Evolutionary conservation across 2,888 invertebrate species (phyloP), one percentile per base, ranked within the genome.

Genomic region (Polydrusus tereticollis): DNA sequence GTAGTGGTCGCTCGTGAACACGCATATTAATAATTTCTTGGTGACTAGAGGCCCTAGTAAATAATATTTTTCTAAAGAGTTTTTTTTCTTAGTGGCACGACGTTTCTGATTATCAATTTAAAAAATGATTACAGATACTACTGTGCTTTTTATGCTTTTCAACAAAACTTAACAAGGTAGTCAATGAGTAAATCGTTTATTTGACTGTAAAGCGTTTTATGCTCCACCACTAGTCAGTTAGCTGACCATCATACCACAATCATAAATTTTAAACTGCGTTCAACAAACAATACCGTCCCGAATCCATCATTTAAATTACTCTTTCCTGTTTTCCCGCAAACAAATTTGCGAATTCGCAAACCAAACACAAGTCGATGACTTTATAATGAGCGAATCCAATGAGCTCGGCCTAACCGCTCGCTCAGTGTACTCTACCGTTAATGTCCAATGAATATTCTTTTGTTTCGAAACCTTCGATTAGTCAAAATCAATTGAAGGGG

Each of bases 401-500:
- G 29, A 55, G 52, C 52, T 29, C 21, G 29, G 59, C 23, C 50
- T 45, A 59, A 69, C 62, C 43, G 62, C 58, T 52, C 50, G 50
- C 66, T 58, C 52, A 52, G 38, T 55, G 50, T 43, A 59, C 64
- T 71, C 36, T 33, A 43, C 12, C 16, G 59, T 71, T 71, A 71
- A 71, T 71, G 66, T 55, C 66, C 71, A 71, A 71, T 71, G 66
- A 71, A 71, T 71, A 71, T 71, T 71, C 71, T 71, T 71, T 71
- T 71, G 71, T 66, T 71, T 55, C 45, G 60, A 20, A 60, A 60
- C 76, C 77, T 76, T 76, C 77, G 74, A 75, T 77, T 75, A 77
- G 72, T 76, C 74, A 73, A 75, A 79, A 78, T 79, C 77, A 78
- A 80, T 78, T 77, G 69, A 74, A 77, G 76, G 77, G 65, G 76